Evolutionary conservation across 2,113 vertebrate species (phyloP), one percentile per base, ranked within the genome.

Genomic region (Megaceryle torquata): DNA sequence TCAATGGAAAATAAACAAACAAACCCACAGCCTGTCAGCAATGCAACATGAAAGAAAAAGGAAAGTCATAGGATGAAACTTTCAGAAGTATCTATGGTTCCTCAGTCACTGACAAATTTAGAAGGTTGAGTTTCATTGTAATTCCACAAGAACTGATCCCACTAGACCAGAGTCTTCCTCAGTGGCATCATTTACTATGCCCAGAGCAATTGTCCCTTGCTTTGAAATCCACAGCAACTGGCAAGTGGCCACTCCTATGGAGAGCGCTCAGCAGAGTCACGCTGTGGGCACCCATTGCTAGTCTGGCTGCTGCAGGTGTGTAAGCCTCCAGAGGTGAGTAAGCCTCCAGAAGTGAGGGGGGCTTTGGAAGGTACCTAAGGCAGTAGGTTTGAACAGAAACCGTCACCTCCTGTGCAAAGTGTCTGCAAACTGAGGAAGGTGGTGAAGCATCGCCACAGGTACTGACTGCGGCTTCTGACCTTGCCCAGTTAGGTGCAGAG

Each of bases 251-350:
- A 4, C 43, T 31, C 16, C 44, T 31, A 21, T 0, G 1, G 74
- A n/a, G 17, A n/a, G 8, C 65, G 3, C 14, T 35, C 5, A 43
- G 14, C 5, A 2, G 11, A 24, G 20, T 14, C 2, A 2, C 10
- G 16, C 13, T 64, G 20, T 28, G 43, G 54, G 28, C 16, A 72
- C 15, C 44, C 39, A 16, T 16, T 20, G 25, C 15, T 57, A 71
- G n/a, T 20, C 29, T 60, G 57, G 44, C 37, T 69, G 25, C 51
- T 70, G 37, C 33, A 15, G 25, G 12, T 24, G 7, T 2, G 0
- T 10, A 35, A 60, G 24, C 20, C 24, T 59, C 25, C 57, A 71
- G 59, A 44, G 7, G 4, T 11, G 16, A 48, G 26, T 48, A 35
- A 60, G 24, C 20, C 24, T 59, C 25, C 57, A 71, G 59, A 44